Conservation (phyloP, 1,140 invertebrate genomes). For the Aphelenchoides fujianensis region DNA sequence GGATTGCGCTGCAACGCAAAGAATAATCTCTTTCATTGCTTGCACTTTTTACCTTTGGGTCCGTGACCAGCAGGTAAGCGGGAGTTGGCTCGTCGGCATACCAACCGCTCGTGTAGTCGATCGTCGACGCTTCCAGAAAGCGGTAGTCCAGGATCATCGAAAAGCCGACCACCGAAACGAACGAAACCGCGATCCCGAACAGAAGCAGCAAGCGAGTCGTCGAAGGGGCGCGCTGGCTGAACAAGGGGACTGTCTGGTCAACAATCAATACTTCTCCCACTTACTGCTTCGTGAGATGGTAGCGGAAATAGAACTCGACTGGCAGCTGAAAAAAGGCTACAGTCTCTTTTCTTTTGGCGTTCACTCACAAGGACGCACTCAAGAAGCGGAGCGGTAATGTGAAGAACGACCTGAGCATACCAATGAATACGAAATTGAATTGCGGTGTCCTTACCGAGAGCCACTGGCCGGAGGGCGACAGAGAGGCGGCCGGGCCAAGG, state of each 20-base stretch:
- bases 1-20: neutral
- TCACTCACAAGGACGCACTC: neutral
- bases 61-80: neutral
- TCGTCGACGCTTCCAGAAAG: neutral
- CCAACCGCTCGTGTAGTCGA: neutral
- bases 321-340: too few species aligned
- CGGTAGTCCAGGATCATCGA: neutral
- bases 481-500: neutral
- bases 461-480: neutral
- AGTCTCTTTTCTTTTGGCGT: too few species aligned
- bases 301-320: neutral
- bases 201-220: too few species aligned
- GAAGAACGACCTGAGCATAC: too few species aligned
- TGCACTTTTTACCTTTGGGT: too few species aligned
- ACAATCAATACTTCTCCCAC: too few species aligned
- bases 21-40: too few species aligned
- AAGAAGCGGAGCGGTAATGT: neutral
- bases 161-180: neutral
- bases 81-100: neutral
- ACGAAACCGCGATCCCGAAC: neutral
- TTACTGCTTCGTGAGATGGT: neutral
- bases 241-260: too few species aligned
- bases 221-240: too few species aligned
- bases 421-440: too few species aligned
- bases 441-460: too few species aligned